These are phyloP conservation scores for Perodicticus potto DNA, from an alignment of 2,797 vertebrate genomes.

Conservation along the genomic window DNA sequence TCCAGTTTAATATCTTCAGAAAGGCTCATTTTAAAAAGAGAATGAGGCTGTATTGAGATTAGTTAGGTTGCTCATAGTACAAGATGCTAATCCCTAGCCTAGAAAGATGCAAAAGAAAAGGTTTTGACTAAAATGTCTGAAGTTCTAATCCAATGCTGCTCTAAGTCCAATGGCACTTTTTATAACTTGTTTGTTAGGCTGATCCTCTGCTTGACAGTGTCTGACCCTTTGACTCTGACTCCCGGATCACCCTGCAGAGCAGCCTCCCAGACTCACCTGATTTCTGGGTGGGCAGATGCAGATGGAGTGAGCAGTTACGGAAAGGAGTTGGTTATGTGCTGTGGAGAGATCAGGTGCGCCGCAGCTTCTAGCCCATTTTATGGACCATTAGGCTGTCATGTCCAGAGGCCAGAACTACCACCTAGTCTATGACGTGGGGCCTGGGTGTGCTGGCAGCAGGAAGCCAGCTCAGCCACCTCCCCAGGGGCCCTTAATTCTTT, in stretches of 20 bases:
- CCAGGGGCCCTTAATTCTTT: background rate
- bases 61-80: background rate
- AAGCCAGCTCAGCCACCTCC: rapidly evolving
- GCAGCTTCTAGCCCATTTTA: background rate
- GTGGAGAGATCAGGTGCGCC: background rate
- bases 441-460: rapidly evolving
- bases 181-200: background rate
- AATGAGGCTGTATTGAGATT: background rate
- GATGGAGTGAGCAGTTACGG: rapidly evolving
- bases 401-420: rapidly evolving
- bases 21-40: background rate
- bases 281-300: rapidly evolving
- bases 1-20: background rate
- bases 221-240: background rate
- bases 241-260: background rate
- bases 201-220: too few relatives aligned
- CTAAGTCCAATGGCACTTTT: too few relatives aligned
- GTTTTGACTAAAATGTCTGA: background rate
- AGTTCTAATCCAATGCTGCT: too few relatives aligned
- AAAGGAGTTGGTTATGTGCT: rapidly evolving
- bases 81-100: background rate
- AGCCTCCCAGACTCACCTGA: background rate
- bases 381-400: too few relatives aligned
- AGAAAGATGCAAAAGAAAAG: background rate
- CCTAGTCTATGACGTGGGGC: rapidly evolving